Evolutionary conservation across 2,888 invertebrate genomes (phyloP), one percentile per base, ranked within the genome.

Genomic region (Stramonita haemastoma): DNA sequence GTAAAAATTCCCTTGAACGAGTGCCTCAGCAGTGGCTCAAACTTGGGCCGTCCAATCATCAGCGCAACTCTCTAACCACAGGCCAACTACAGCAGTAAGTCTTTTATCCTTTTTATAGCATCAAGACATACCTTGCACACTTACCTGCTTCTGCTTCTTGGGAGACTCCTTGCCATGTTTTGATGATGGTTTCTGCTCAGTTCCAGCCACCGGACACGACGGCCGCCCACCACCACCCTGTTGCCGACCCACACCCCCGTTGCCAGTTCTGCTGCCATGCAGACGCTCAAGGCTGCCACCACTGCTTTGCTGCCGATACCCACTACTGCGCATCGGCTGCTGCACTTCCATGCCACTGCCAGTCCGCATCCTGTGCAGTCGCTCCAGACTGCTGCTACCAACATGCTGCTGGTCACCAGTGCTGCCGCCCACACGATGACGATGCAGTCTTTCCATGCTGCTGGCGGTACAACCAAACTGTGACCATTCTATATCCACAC

Each of bases 261-360:
- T 83, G 81, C 81, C 81, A n/a, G 46, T 83, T 36, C 81, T 83
- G 81, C 29, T 83, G 26, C 81, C 81, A 83, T 83, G 81, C 36
- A 83, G 46, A 11, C 81, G 36, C 46, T 83, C 81, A 19, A 83
- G 81, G 22, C 81, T 83, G 81, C 81, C 36, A 22, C 81, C 81
- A 83, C 81, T 83, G 36, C 81, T 36, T 22, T 83, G 36, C 8
- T 26, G 81, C 81, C 81, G 22, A 22, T 26, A 29, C 46, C 29
- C 46, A 46, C 36, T 22, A 36, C 81, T 29, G n/a, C 79, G 5
- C 13, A 73, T n/a, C 34, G 13, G 11, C 34, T 46, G 81, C 81
- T 46, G 46, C 81, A 83, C 22, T 83, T 83, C 81, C 26, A 36
- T 36, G 36, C 32, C 46, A 36, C 22, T 83, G 26, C 81, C 81